A percentile compares a stretch with the other conserved stretches of the same genome.
Evolutionary conservation across 2,888 invertebrate species (phyloP).

Genomic region (Lapara coniferarum): DNA sequence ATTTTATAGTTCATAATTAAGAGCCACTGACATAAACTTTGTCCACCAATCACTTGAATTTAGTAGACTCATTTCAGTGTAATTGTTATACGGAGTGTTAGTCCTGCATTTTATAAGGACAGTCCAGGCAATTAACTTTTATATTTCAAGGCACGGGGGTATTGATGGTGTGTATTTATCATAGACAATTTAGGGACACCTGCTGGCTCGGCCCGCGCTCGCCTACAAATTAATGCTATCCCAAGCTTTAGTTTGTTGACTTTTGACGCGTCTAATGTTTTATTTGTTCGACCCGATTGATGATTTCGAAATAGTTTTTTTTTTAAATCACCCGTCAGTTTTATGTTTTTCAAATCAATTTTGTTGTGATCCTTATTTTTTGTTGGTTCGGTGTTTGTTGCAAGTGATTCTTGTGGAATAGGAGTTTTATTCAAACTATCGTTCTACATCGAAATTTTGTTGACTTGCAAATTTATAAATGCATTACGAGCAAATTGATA

Average conservation of each 20-base stretch:
- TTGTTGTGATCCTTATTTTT: constrained; percentile 26
- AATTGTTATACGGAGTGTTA: no score
- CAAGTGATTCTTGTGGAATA: constrained; percentile 5
- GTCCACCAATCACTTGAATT: no score
- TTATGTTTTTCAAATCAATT: constrained; percentile 36
- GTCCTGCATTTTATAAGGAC: not conserved
- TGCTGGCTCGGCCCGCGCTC: constrained; percentile 70
- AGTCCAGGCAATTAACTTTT: constrained; percentile 64
- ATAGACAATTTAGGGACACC: constrained; percentile 77
- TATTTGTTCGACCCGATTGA: constrained; percentile 53
- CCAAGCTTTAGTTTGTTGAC: constrained; percentile 48
- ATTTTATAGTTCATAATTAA: no score
- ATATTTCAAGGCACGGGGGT: constrained; percentile 59
- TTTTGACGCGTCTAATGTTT: constrained; percentile 55
- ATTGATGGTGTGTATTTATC: constrained; percentile 79
- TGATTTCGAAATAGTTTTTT: constrained; percentile 44
- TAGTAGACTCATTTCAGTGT: no score
- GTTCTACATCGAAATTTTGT: no score
- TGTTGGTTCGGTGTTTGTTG: constrained; percentile 4
- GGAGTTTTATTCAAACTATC: no score
- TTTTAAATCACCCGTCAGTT: constrained; percentile 39
- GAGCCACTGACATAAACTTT: no score
- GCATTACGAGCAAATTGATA: not conserved
- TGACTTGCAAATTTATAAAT: no score
- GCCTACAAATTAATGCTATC: constrained; percentile 71